A percentile compares a stretch with the other conserved stretches of the same genome.
Evolutionary conservation across 2,888 invertebrate genomes (phyloP).

Genomic region (Subacronicta megacephala): DNA sequence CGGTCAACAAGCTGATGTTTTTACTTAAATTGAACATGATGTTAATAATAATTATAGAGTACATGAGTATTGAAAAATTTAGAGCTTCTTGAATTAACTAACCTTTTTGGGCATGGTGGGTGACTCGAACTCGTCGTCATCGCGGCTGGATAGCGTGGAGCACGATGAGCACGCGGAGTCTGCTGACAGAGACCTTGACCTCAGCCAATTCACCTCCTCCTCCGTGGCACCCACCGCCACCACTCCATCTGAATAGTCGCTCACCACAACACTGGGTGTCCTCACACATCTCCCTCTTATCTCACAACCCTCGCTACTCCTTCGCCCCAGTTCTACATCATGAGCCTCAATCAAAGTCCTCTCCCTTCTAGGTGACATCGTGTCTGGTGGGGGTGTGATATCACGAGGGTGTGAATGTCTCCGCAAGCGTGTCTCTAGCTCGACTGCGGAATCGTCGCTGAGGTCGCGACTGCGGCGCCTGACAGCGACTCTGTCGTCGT

Average conservation of each 20-base stretch:
- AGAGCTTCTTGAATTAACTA: conserved; percentile 59
- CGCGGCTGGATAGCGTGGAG: conserved; percentile 93
- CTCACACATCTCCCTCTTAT: conserved; percentile 91
- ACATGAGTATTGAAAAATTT: neutral
- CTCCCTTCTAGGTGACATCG: conserved; percentile 81
- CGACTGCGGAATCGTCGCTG: conserved; percentile 89
- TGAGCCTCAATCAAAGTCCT: conserved; percentile 86
- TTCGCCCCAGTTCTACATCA: conserved; percentile 89
- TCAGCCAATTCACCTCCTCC: conserved; percentile 84
- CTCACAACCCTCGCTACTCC: conserved; percentile 85
- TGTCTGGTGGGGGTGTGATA: conserved; percentile 79
- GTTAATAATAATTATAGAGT: too few species aligned
- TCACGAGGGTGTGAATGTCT: conserved; percentile 83
- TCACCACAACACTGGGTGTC: conserved; percentile 96
- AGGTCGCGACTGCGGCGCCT: conserved; percentile 83
- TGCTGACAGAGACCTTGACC: conserved; percentile 88
- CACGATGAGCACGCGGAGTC: conserved; percentile 94
- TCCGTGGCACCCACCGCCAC: conserved; percentile 83
- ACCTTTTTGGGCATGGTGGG: conserved; percentile 87
- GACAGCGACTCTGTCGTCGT: conserved; percentile 85
- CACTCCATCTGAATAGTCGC: conserved; percentile 94
- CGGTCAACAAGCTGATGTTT: too few species aligned
- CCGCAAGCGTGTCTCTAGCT: conserved; percentile 84
- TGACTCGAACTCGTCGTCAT: conserved; percentile 90
- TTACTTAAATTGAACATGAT: too few species aligned